phyloP scores from a whole-genome alignment of 2,888 invertebrate species.

The Stenoptilia bipunctidactyla region DNA sequence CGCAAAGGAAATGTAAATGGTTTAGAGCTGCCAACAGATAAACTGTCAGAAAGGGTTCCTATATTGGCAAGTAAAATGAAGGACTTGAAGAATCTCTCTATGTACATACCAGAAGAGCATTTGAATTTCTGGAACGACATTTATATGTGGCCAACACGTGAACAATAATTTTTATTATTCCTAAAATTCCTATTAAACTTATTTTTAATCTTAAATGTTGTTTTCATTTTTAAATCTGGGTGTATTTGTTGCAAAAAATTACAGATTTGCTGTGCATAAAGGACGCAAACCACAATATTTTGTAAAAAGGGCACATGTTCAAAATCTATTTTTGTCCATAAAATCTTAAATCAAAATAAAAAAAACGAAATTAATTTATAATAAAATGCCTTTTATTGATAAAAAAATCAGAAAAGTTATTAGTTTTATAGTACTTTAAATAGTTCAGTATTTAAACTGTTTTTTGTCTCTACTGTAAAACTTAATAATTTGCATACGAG shows the following conservation, averaged over 20 bases:
- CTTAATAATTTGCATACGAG: constrained; percentile 2
- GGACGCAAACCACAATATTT: constrained; percentile 1
- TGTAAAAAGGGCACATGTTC: not conserved
- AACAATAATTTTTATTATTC: not conserved
- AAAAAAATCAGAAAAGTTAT: not conserved
- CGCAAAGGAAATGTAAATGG: constrained; percentile 3
- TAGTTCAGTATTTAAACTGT: constrained; percentile 1
- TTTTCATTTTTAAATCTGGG: not conserved
- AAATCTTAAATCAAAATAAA: not conserved
- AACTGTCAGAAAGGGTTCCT: constrained; percentile 2
- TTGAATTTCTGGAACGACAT: constrained; percentile 1
- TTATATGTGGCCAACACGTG: constrained; percentile 3
- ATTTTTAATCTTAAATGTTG: not conserved
- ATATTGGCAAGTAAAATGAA: constrained; percentile 2
- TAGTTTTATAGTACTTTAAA: constrained; percentile 3
- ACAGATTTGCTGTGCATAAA: constrained; percentile 2
- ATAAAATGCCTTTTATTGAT: constrained; percentile 2
- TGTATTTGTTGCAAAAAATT: constrained; percentile 2
- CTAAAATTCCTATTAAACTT: not conserved
- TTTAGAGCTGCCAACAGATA: constrained; percentile 1
- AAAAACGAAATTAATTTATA: not conserved
- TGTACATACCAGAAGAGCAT: constrained; percentile 2
- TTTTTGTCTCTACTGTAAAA: constrained; percentile 1
- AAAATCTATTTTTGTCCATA: not conserved
- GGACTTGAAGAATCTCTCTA: constrained; percentile 4